Evolutionary conservation across 1,140 invertebrate species (phyloP), one percentile per base, ranked within the genome.

Genomic region (Asobara japonica): DNA sequence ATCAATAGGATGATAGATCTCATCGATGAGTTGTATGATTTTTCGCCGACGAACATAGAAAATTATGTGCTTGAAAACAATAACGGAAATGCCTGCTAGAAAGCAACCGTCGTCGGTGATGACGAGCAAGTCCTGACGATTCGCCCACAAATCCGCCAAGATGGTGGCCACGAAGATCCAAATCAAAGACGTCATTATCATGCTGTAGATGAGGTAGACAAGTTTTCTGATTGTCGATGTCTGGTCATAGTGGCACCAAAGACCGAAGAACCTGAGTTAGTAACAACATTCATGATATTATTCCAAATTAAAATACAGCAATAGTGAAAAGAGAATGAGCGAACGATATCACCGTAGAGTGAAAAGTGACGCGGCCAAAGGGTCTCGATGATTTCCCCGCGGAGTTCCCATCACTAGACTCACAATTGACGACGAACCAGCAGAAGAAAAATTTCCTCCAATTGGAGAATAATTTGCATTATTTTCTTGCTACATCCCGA

Each of bases 81-180:
- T 71, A 0, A 81, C 75, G 1, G 70, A 7, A 25, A 78, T 74
- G 5, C 78, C 79, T 6, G 74, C 75, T n/a, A 80, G 72, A 16
- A 79, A 73, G 60, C 81, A 83, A 3, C 79, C 79, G 13, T 78
- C 75, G 41, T 83, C 79, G 45, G 79, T 83, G 31, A 79, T 71
- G 22, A 81, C 76, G 29, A 74, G 68, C 22, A 83, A 51, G 22
- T 83, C 65, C 13, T 79, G 11, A 16, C 33, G 65, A 64, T 70
- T 60, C 13, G 25, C 7, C 3, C 62, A 30, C 8, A 70, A 45
- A 62, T 70, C 69, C 5, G 31, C 56, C n/a, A 36, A 22, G 5
- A 70, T 20, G n/a, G 56, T 70, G 7, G 0, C 13, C 18, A 64
- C 5, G 25, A 62, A 70, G 0, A 41, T 61, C 16, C 22, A 25